Conservation (phyloP, 2,113 vertebrate species). For the Poeciliopsis turrubarensis region DNA sequence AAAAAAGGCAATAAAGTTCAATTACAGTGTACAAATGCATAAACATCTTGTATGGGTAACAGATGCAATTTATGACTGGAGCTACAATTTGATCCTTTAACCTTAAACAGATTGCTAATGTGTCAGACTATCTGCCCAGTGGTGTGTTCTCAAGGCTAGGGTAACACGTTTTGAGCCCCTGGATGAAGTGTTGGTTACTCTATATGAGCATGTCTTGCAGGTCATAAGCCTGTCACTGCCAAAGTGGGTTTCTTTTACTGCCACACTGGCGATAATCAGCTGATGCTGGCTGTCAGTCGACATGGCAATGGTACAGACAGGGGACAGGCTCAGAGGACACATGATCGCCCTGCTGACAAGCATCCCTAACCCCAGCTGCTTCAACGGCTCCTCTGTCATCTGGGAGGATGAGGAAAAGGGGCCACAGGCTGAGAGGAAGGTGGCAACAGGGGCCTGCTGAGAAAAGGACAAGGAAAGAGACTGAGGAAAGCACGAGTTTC, state of each 20-base stretch:
- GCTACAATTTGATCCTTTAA: constrained; percentile 73
- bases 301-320: constrained; percentile 53
- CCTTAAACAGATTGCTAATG: constrained; percentile 76
- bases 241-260: constrained; percentile 78
- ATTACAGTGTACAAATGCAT: constrained; percentile 59
- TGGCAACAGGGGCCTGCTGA: constrained; percentile 73
- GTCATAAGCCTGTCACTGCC: constrained; percentile 73
- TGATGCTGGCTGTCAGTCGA: constrained; percentile 75
- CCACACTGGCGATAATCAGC: constrained; percentile 77
- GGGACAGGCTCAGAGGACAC: constrained; percentile 69
- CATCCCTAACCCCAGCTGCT: constrained; percentile 71
- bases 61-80: constrained; percentile 69
- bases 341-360: constrained; percentile 72
- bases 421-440: constrained; percentile 43
- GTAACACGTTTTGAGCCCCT: constrained; percentile 59
- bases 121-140: constrained; percentile 69
- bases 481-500: constrained; percentile 64
- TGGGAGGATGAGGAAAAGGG: constrained; percentile 24
- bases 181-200: constrained; percentile 74
- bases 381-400: constrained; percentile 65
- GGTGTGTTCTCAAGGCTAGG: constrained; percentile 68
- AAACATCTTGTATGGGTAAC: constrained; percentile 63
- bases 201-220: constrained; percentile 70
- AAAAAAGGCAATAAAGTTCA: constrained; percentile 58
- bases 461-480: constrained; percentile 43